Evolutionary conservation across 2,113 vertebrate genomes (phyloP).

Genomic region (Heptranchias perlo): DNA sequence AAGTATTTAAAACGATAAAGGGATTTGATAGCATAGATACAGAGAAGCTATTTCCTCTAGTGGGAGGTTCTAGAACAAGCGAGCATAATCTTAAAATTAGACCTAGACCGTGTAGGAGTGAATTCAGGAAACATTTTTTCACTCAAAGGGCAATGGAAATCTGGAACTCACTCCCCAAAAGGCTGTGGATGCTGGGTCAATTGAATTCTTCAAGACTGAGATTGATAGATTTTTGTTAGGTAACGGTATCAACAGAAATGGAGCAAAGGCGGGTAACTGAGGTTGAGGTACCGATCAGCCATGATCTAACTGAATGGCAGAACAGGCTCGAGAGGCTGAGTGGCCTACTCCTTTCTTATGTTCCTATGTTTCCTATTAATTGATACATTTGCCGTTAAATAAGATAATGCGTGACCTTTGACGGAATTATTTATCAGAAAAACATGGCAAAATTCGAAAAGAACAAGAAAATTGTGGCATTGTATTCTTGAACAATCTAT

Average conservation of each 20-base stretch:
- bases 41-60: neutral
- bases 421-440: neutral
- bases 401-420: neutral
- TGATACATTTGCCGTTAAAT: neutral
- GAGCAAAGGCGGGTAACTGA: neutral
- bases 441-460: neutral
- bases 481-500: neutral
- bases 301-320: neutral
- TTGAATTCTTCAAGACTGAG: neutral
- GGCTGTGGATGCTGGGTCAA: neutral
- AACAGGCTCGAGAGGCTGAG: constrained; percentile 19
- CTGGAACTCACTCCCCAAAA: too few relatives aligned
- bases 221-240: neutral
- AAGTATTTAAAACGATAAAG: neutral
- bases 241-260: neutral
- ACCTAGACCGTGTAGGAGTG: neutral
- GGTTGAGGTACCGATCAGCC: neutral
- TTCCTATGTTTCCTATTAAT: neutral
- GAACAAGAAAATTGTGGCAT: neutral
- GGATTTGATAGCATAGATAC: neutral
- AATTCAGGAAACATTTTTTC: neutral
- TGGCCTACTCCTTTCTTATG: too few relatives aligned
- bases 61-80: constrained; percentile 12
- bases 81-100: neutral
- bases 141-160: neutral